A percentile compares a stretch with the other conserved stretches of the same genome.
phyloP scores from a whole-genome alignment of 2,797 vertebrate species.

The Anabas testudineus region DNA sequence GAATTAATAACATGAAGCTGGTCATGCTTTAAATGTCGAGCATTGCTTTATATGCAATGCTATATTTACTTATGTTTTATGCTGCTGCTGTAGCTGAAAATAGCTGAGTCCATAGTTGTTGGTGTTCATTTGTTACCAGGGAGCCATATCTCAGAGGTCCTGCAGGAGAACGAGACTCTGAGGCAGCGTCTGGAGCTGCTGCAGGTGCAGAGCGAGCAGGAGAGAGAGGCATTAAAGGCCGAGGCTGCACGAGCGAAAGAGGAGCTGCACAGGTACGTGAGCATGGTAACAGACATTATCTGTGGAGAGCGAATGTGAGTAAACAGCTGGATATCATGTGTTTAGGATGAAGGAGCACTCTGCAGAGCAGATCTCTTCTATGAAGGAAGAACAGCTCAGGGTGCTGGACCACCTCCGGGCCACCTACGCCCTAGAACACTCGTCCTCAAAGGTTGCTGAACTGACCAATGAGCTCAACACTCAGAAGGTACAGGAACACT shows the following conservation, averaged over 20 bases:
- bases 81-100: neutral
- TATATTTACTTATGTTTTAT: too few relatives aligned
- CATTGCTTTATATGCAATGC: too few relatives aligned
- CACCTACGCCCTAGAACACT: constrained; percentile 88
- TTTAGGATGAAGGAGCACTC: constrained; percentile 83
- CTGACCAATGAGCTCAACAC: constrained; percentile 85
- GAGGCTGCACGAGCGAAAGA: constrained; percentile 73
- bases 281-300: fast-evolving
- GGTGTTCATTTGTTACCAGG: constrained; percentile 47
- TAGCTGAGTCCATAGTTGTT: neutral
- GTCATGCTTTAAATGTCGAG: too few relatives aligned
- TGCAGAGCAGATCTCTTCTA: constrained; percentile 81
- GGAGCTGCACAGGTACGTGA: constrained; percentile 85
- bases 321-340: fast-evolving
- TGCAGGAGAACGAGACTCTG: constrained; percentile 89
- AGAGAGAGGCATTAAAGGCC: constrained; percentile 80
- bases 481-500: constrained; percentile 92
- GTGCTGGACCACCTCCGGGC: constrained; percentile 86
- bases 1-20: too few relatives aligned
- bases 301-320: neutral
- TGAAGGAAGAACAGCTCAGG: constrained; percentile 86
- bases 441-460: constrained; percentile 89
- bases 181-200: constrained; percentile 81
- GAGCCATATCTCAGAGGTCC: constrained; percentile 84
- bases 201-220: constrained; percentile 80